Base-by-base conservation (phyloP, 2,113 vertebrate genomes). In the Oreotragus oreotragus region DNA sequence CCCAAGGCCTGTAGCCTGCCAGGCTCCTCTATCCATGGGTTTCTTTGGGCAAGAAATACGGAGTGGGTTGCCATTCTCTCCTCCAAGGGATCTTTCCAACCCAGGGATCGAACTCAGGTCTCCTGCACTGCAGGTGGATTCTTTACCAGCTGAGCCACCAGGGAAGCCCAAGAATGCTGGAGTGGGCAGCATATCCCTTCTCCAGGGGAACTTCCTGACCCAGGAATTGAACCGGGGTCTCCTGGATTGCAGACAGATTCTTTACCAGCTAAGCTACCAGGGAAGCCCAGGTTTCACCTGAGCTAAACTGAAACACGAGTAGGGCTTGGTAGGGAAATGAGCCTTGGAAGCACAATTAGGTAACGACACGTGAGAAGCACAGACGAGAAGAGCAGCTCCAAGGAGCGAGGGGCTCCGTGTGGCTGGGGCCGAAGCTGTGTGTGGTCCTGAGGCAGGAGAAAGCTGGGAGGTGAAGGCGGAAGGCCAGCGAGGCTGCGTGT, bases 281-380 rank as follows among this genome's bases (percentile, higher is more conserved):
- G 33, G 62, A 66, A 36, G 8, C 17, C 33, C 33, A 43, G 58
- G 30, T 30, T 87, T 84, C 17, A 28, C n/a, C 57, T 5, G 39
- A 27, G 36, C 33, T 64, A 81, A 81, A 49, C 2, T 14, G 51
- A 62, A 57, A 81, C n/a, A 27, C 33, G 27, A 60, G 30, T 27
- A 53, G 51, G 21, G 39, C 60, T 80, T 30, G n/a, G 80, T 13
- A n/a, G 90, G 49, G 14, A 21, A 55, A 4, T 60, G 70, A 57
- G 36, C 12, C 17, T 11, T 3, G 16, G 53, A 39, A 51, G 39
- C 9, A 1, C 21, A 6, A 39, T 94, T 6, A 73, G 45, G 55
- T 28, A 55, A 14, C 0, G 27, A 25, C 25, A 27, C 0, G 0
- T 7, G 64, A 64, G 43, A 60, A 10, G 57, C 9, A 16, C 2